Conservation (phyloP, 2,797 vertebrate species). For the Pteronotus mesoamericanus region DNA sequence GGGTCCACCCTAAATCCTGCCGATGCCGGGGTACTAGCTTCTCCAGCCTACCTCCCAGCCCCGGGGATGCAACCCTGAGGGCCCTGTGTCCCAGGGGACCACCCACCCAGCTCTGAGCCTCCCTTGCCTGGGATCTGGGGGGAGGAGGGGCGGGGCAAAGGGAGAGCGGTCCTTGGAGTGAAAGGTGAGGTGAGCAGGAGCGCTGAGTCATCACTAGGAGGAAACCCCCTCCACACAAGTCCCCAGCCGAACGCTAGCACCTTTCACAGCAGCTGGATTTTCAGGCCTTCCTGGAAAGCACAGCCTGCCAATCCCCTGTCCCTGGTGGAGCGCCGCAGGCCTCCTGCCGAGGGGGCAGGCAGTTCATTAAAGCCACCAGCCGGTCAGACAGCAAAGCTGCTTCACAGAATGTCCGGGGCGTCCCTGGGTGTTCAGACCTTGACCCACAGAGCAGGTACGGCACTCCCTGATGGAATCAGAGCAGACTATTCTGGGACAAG, state of each 20-base stretch:
- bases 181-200: neutral
- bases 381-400: neutral
- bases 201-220: neutral
- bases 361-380: neutral
- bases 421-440: neutral
- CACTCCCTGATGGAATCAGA: neutral
- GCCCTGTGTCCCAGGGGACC: neutral
- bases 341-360: neutral
- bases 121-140: neutral
- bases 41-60: neutral
- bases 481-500: neutral
- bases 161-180: neutral
- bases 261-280: neutral
- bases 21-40: neutral
- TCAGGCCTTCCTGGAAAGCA: neutral
- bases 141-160: neutral
- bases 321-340: fast-evolving
- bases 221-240: neutral
- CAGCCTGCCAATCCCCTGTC: fast-evolving
- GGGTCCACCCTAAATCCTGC: neutral
- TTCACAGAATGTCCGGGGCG: neutral
- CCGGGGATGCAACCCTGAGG: neutral
- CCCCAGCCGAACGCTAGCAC: neutral
- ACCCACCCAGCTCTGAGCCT: neutral
- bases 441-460: neutral